Conservation (phyloP, 2,888 invertebrate species). For the Andrena trimmerana region DNA sequence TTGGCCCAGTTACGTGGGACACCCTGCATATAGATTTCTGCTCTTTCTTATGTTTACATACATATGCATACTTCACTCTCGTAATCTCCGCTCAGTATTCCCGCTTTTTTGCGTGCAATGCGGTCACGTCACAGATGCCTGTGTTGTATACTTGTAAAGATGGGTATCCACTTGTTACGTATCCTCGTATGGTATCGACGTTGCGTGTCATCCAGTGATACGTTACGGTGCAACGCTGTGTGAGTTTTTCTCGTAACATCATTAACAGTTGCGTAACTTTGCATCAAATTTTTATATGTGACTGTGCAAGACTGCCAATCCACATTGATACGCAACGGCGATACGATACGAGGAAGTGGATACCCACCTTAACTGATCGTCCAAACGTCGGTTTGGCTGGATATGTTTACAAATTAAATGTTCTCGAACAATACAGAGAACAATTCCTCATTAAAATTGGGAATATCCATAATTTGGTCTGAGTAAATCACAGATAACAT, state of each 20-base stretch:
- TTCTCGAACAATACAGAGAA: constrained; percentile 8
- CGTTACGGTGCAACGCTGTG: no score
- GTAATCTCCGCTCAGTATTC: neutral
- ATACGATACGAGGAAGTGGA: no score
- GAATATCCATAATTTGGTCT: constrained; percentile 26
- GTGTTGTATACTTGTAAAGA: neutral
- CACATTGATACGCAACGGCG: no score
- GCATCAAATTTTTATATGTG: no score
- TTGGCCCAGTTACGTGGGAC: no score
- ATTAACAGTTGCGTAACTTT: no score
- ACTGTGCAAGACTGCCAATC: no score
- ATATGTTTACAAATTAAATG: constrained; percentile 48
- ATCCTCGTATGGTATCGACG: no score
- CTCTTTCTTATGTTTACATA: neutral
- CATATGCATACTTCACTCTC: neutral
- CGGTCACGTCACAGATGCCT: neutral
- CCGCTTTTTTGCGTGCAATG: neutral
- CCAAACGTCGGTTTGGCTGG: constrained; percentile 25
- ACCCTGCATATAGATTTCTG: constrained; percentile 4
- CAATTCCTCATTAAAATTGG: constrained; percentile 20
- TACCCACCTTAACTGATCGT: neutral
- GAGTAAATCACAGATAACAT: constrained; percentile 50
- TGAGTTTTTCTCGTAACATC: no score
- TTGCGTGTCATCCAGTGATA: no score
- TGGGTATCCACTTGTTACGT: no score